These are phyloP conservation scores for Chloroceryle inda DNA, from an alignment of 2,797 vertebrate genomes.

Conservation along the genomic window DNA sequence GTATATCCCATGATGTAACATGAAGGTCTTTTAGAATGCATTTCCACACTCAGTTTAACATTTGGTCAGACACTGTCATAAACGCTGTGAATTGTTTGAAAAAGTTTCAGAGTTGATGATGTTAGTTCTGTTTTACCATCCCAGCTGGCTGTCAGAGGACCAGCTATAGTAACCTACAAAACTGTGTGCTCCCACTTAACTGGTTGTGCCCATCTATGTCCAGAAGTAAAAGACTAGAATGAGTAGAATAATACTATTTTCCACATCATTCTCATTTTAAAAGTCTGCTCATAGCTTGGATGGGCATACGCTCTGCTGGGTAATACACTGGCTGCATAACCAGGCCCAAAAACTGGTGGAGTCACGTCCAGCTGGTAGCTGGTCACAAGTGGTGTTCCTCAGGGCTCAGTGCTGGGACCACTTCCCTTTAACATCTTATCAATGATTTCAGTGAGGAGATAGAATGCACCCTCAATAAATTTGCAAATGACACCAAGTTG, in stretches of 20 bases:
- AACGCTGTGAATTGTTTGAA: not conserved
- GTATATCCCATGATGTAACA: not conserved
- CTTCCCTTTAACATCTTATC: too few species aligned
- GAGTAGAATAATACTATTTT: not conserved
- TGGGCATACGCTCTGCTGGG: too few species aligned
- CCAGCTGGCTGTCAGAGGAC: not conserved
- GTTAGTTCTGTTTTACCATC: not conserved
- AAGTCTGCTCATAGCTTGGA: too few species aligned
- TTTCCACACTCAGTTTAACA: not conserved
- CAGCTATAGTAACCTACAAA: not conserved
- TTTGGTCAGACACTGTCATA: not conserved
- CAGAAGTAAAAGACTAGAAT: not conserved
- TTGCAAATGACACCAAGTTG: too few species aligned
- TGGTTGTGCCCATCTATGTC: fast-evolving
- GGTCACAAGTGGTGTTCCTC: too few species aligned
- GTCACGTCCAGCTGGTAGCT: too few species aligned
- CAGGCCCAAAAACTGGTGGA: too few species aligned
- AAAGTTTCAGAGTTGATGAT: not conserved
- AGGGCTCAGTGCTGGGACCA: too few species aligned
- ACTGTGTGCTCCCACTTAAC: not conserved
- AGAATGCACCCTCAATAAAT: too few species aligned
- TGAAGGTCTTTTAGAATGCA: not conserved
- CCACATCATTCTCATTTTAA: too few species aligned
- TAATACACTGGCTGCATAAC: too few species aligned
- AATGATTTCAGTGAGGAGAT: too few species aligned